phyloP scores from a whole-genome alignment of 2,888 invertebrate genomes.

The Ophion ventricosus region DNA sequence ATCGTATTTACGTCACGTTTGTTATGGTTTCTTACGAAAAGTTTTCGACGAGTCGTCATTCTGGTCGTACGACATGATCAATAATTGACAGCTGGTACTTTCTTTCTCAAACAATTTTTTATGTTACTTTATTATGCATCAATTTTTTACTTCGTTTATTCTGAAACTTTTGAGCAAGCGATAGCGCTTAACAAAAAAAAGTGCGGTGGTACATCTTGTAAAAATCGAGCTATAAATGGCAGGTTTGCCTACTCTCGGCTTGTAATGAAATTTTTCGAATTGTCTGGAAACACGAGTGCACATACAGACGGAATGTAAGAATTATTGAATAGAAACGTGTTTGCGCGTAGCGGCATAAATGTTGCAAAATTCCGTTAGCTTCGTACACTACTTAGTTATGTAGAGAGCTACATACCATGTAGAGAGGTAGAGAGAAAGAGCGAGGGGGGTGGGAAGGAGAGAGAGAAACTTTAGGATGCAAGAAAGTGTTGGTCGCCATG shows the following conservation, averaged over 20 bases:
- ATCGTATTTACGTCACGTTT: no score
- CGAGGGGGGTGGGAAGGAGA: not conserved
- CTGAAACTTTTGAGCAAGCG: no score
- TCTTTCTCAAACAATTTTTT: no score
- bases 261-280: not conserved
- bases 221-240: not conserved
- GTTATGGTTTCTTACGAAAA: no score
- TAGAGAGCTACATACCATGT: not conserved
- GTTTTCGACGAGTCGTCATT: no score
- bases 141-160: no score
- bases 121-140: no score
- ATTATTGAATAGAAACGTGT: not conserved
- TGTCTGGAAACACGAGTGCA: not conserved
- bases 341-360: conserved; percentile 42
- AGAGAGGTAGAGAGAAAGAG: not conserved
- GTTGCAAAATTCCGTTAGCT: conserved; percentile 63
- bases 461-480: not conserved
- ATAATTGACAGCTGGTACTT: no score
- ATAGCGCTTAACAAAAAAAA: no score
- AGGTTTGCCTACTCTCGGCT: not conserved
- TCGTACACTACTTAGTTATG: not conserved
- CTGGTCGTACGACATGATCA: no score
- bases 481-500: conserved; percentile 60
- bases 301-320: not conserved
- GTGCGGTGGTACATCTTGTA: no score